Conservation (phyloP, 2,888 invertebrate genomes). For the Oscheius onirici region DNA sequence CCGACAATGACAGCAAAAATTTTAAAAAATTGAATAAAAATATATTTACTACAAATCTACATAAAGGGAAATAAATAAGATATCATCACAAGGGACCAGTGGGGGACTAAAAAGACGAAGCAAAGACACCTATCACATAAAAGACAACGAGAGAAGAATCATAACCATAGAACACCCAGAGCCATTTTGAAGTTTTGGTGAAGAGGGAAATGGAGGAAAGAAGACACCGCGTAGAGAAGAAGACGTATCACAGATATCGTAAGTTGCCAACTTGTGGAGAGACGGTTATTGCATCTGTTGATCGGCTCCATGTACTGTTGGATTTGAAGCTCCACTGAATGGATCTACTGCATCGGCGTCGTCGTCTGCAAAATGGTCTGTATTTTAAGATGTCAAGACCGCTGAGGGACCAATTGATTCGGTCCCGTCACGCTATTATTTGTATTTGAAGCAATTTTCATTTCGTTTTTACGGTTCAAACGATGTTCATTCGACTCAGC, state of each 20-base stretch:
- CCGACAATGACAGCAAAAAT: background rate
- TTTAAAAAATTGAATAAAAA: background rate
- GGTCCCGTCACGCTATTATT: too few species aligned
- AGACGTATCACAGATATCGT: background rate
- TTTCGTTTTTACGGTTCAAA: too few species aligned
- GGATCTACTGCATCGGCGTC: conserved; percentile 49
- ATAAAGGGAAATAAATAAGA: background rate
- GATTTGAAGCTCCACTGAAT: conserved; percentile 44
- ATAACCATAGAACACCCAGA: conserved; percentile 19
- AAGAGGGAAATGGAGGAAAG: background rate
- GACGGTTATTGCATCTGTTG: background rate
- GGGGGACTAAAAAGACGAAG: conserved; percentile 10
- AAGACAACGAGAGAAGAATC: conserved; percentile 2
- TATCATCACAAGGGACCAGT: background rate
- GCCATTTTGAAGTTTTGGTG: too few species aligned
- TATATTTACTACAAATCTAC: conserved; percentile 8
- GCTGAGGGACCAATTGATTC: too few species aligned
- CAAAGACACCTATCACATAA: conserved; percentile 17
- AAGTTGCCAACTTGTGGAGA: too few species aligned
- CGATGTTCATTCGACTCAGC: too few species aligned
- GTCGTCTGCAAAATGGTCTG: conserved; percentile 46
- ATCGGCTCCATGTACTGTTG: conserved; percentile 31
- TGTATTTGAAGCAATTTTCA: too few species aligned
- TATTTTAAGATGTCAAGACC: too few species aligned
- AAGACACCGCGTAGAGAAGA: background rate